Conservation (phyloP, 2,797 vertebrate species). For the Sebastes flavidus region DNA sequence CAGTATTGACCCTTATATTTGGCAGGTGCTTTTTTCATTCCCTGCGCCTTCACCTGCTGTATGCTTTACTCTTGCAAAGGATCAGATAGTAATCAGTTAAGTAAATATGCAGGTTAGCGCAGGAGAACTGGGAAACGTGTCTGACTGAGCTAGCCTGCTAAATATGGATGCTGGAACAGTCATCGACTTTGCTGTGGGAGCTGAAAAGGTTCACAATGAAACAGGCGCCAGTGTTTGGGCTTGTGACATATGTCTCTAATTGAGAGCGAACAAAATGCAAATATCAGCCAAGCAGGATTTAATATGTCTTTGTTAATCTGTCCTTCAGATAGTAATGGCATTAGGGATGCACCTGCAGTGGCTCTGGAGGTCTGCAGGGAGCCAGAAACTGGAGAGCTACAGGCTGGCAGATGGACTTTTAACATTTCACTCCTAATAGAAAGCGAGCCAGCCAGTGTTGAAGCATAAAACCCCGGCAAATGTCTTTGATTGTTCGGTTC, state of each 20-base stretch:
- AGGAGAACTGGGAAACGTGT: not conserved
- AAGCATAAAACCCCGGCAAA: constrained; percentile 30
- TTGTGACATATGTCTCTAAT: constrained; percentile 53
- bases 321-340: constrained; percentile 48
- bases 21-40: not conserved
- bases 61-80: not conserved
- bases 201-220: constrained; percentile 44
- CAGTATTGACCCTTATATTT: not conserved
- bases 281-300: constrained; percentile 46
- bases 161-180: constrained; percentile 57
- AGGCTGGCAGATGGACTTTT: constrained; percentile 56
- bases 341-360: constrained; percentile 56
- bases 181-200: constrained; percentile 25
- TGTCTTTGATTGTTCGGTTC: constrained; percentile 55
- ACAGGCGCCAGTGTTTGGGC: constrained; percentile 41
- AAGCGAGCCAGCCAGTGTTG: constrained; percentile 27
- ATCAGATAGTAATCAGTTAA: constrained; percentile 29
- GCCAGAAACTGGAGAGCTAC: constrained; percentile 33
- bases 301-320: constrained; percentile 53
- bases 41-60: not conserved
- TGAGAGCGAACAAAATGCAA: constrained; percentile 46
- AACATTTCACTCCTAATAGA: constrained; percentile 48
- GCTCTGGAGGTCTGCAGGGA: constrained; percentile 37
- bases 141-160: constrained; percentile 41
- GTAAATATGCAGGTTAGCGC: constrained; percentile 38